Percentiles rank a stretch among this genome's conserved stretches.
Conservation (phyloP, 2,797 vertebrate species). For the Mormyrops attenuatus region DNA sequence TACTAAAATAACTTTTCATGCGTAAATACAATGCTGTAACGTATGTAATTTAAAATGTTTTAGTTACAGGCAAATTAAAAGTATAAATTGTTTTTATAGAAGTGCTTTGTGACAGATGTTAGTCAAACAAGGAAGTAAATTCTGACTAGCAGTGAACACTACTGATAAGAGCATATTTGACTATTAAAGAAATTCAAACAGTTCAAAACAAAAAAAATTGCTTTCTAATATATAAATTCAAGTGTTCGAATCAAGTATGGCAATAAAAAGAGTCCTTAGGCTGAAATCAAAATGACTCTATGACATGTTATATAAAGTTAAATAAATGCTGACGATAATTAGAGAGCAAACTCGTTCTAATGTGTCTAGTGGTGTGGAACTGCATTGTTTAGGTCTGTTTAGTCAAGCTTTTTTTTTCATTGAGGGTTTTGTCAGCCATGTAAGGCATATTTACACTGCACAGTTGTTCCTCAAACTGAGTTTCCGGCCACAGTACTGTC, state of each 20-base stretch:
- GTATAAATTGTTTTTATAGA: background rate
- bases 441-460: background rate
- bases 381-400: background rate
- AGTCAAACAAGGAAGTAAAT: constrained; percentile 23
- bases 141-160: constrained; percentile 14
- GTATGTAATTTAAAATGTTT: background rate
- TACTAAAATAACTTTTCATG: background rate
- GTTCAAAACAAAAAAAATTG: background rate
- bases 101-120: background rate
- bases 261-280: background rate
- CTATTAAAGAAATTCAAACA: background rate
- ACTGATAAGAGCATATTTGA: constrained; percentile 18
- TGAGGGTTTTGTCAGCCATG: background rate
- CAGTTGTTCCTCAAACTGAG: background rate
- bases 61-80: background rate
- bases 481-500: background rate
- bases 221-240: background rate
- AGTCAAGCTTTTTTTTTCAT: background rate
- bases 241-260: background rate
- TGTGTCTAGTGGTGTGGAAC: background rate
- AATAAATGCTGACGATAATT: background rate
- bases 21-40: background rate
- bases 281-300: background rate
- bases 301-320: background rate
- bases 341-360: background rate